These are phyloP conservation scores for Macaria liturata DNA, from an alignment of 2,888 invertebrate genomes.

Conservation along the genomic window DNA sequence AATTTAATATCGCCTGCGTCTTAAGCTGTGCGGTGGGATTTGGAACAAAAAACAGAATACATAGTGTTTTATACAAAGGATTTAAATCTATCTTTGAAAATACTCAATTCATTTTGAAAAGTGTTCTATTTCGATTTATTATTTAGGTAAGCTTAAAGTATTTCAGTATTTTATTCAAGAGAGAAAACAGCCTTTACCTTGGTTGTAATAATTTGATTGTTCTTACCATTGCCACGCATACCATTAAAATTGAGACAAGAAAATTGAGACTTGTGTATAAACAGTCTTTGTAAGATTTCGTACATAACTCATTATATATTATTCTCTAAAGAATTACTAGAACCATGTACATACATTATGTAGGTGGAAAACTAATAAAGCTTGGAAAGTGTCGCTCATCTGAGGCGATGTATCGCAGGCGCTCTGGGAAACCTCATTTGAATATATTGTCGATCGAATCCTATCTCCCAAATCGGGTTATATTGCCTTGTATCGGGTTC, in stretches of 20 bases:
- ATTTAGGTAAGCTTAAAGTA: too few species aligned
- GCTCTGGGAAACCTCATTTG: constrained; percentile 34
- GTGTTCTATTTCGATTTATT: too few species aligned
- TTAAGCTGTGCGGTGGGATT: constrained; percentile 38
- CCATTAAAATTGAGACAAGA: too few species aligned
- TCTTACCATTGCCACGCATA: too few species aligned
- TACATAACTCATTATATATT: too few species aligned
- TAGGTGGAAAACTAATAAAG: constrained; percentile 4
- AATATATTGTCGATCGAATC: constrained; percentile 40
- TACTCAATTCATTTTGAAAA: constrained; percentile 3
- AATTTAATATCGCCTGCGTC: constrained; percentile 49
- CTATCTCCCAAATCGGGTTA: constrained; percentile 26
- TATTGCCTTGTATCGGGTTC: constrained; percentile 19
- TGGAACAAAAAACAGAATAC: constrained; percentile 18
- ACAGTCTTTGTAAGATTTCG: too few species aligned
- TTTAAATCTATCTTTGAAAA: neutral
- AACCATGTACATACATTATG: neutral
- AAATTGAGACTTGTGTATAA: too few species aligned
- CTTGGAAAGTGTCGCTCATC: constrained; percentile 5
- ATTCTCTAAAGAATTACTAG: too few species aligned
- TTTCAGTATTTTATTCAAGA: too few species aligned
- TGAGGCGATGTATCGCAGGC: constrained; percentile 14
- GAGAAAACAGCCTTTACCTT: too few species aligned
- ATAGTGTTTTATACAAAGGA: neutral
- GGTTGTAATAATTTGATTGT: too few species aligned